Conservation (phyloP, 2,888 invertebrate species). For the Lasioglossum pauxillum region DNA sequence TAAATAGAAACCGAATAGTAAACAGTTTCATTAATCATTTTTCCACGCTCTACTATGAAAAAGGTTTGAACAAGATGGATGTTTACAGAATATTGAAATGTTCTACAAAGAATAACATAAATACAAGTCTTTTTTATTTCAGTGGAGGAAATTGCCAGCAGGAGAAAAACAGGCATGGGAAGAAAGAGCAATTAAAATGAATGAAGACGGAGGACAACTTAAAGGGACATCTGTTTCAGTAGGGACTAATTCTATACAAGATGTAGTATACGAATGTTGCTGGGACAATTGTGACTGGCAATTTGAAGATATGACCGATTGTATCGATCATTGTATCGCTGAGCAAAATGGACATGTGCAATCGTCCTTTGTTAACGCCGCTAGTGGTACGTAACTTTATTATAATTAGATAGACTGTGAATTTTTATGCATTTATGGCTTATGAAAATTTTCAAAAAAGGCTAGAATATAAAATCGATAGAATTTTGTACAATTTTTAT, state of each 20-base stretch:
- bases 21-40: slow-evolving; percentile 35
- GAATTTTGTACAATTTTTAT: too few species aligned
- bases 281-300: slow-evolving; percentile 98
- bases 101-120: slow-evolving; percentile 13
- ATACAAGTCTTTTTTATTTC: slow-evolving; percentile 74
- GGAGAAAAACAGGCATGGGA: slow-evolving; percentile 97
- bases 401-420: background rate
- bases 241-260: slow-evolving; percentile 77
- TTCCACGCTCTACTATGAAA: slow-evolving; percentile 9
- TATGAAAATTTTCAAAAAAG: too few species aligned
- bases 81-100: slow-evolving; percentile 2
- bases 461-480: too few species aligned
- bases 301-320: slow-evolving; percentile 95
- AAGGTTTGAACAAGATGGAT: slow-evolving; percentile 38
- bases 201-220: slow-evolving; percentile 90
- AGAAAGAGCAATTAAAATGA: slow-evolving; percentile 94
- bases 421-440: too few species aligned
- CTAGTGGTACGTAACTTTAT: slow-evolving; percentile 76
- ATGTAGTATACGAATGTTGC: slow-evolving; percentile 91
- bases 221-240: slow-evolving; percentile 80
- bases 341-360: slow-evolving; percentile 92
- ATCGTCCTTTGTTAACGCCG: slow-evolving; percentile 85
- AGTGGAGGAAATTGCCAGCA: slow-evolving; percentile 97
- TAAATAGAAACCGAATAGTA: slow-evolving; percentile 8
- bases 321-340: slow-evolving; percentile 95